Evolutionary conservation across 2,797 vertebrate genomes (phyloP).

Genomic region (Chaenodraco wilsoni): DNA sequence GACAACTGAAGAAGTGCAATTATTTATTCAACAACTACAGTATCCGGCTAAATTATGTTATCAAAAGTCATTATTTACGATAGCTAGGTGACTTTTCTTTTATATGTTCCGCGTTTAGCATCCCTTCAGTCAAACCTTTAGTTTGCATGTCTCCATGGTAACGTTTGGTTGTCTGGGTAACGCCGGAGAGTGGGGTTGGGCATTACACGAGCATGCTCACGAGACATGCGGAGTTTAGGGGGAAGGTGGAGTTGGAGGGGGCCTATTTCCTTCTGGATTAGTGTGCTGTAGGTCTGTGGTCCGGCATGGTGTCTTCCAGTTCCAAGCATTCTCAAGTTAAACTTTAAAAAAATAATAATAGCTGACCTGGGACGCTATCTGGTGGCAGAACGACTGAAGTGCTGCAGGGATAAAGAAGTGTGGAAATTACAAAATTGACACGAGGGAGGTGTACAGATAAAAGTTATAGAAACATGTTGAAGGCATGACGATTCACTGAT

Average conservation of each 20-base stretch:
- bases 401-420: conserved; percentile 20
- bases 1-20: neutral
- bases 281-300: too few species aligned
- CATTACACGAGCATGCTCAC: neutral
- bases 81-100: neutral
- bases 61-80: neutral
- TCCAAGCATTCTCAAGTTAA: neutral
- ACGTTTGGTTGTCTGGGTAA: conserved; percentile 49
- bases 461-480: too few species aligned
- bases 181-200: neutral
- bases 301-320: too few species aligned
- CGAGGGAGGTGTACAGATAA: too few species aligned
- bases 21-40: neutral
- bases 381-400: conserved; percentile 22
- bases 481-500: too few species aligned
- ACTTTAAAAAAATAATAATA: neutral
- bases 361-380: conserved; percentile 43
- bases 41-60: rapidly evolving
- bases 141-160: conserved; percentile 45
- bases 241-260: too few species aligned
- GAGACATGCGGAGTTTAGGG: too few species aligned
- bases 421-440: too few species aligned
- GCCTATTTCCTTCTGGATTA: too few species aligned
- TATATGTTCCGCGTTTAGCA: too few species aligned
- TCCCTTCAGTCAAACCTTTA: neutral